Conservation (phyloP, 2,113 vertebrate genomes). For the Mellivora capensis region DNA sequence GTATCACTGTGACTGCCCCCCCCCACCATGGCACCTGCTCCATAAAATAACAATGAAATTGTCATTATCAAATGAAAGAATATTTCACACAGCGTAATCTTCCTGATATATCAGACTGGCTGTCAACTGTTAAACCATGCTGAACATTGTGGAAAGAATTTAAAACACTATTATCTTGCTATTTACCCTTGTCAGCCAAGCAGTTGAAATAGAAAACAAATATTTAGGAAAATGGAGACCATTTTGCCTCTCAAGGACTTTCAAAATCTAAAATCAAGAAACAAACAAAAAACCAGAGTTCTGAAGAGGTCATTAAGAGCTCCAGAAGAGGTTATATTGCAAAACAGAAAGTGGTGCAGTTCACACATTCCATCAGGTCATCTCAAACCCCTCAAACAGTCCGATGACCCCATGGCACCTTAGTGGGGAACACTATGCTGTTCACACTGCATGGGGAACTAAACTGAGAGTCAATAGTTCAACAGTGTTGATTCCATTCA, state of each 20-base stretch:
- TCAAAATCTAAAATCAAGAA: background rate
- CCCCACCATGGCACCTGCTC: background rate
- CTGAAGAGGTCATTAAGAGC: background rate
- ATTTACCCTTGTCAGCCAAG: background rate
- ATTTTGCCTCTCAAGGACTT: background rate
- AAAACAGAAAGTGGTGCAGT: background rate
- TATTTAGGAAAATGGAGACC: background rate
- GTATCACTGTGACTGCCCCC: background rate
- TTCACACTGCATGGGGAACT: rapidly evolving
- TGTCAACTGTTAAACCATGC: slow-evolving; percentile 37
- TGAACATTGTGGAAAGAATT: slow-evolving; percentile 10
- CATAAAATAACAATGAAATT: slow-evolving; percentile 10
- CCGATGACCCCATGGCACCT: background rate
- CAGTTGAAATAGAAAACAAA: background rate
- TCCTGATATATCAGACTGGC: background rate
- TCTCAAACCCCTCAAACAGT: background rate
- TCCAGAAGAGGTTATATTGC: background rate
- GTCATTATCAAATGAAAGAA: slow-evolving; percentile 40
- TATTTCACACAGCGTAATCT: slow-evolving; percentile 10
- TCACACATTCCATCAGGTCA: background rate
- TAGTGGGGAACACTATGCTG: background rate
- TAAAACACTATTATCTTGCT: background rate
- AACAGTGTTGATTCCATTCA: background rate
- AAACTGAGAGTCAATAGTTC: background rate
- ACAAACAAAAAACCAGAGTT: background rate